Evolutionary conservation across 1,140 invertebrate species (phyloP).

Genomic region (Brachionus paranguensis): DNA sequence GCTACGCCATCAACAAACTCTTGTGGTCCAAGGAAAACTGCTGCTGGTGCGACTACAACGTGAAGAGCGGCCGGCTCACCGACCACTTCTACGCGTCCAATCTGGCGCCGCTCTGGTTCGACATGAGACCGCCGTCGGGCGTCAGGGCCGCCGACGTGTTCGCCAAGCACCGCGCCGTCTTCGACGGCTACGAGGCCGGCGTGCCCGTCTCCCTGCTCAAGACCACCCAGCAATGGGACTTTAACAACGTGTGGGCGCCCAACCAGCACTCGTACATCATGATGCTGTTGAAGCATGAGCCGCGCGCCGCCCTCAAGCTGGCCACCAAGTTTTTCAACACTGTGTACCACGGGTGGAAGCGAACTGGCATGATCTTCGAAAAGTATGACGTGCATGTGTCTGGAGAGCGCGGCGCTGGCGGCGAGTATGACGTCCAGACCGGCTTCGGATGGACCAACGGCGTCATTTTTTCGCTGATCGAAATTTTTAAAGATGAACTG

Average conservation of each 20-base stretch:
- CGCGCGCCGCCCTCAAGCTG: conserved; percentile 67
- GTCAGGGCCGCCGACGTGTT: not conserved
- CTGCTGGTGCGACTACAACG: conserved; percentile 78
- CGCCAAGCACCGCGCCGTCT: not conserved
- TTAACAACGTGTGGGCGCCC: conserved; percentile 85
- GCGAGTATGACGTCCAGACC: conserved; percentile 78
- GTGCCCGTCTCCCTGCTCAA: conserved; percentile 73
- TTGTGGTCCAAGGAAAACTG: conserved; percentile 75
- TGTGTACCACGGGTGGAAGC: conserved; percentile 72
- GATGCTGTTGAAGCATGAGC: conserved; percentile 58
- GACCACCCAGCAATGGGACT: conserved; percentile 87
- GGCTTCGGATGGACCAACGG: conserved; percentile 95
- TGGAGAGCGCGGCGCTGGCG: conserved; percentile 72
- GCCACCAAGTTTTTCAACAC: conserved; percentile 73
- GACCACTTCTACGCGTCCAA: conserved; percentile 70
- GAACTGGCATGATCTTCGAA: conserved; percentile 71
- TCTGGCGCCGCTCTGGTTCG: conserved; percentile 73
- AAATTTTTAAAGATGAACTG: conserved; percentile 12
- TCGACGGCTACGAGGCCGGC: conserved; percentile 46
- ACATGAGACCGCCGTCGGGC: conserved; percentile 48
- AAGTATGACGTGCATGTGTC: conserved; percentile 70
- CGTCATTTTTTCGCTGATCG: conserved; percentile 70
- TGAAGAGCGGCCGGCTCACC: conserved; percentile 62
- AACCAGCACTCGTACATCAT: conserved; percentile 57
- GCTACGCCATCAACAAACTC: conserved; percentile 63